Evolutionary conservation across 2,113 vertebrate species (phyloP), one percentile per base, ranked within the genome.

Genomic region (Naja naja): DNA sequence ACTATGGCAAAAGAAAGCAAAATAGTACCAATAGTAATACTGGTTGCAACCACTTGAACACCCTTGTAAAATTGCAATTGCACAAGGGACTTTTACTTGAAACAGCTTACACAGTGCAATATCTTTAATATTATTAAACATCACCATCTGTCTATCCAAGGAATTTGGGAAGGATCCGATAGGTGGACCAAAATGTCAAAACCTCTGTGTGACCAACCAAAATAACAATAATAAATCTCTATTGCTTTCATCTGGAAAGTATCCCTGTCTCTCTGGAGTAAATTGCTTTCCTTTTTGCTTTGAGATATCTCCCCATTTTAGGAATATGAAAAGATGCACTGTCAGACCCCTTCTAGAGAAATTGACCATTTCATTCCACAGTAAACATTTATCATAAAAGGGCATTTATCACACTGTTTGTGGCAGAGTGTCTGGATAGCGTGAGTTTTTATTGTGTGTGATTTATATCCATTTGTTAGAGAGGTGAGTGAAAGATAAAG

Each of bases 371-470:
- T 69, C 23, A 88, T 16, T 86, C 39, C 22, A 88, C 53, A 1
- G 92, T 92, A 93, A 94, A 87, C 93, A 94, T 95, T 52, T 94
- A 92, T 56, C 47, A 34, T 58, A 91, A 1, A 18, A 85, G 91
- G 91, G 1, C 54, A 23, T 16, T 93, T 87, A 95, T 30, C 23
- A 54, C 8, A 54, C 18, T 47, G 27, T 88, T 95, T 93, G 27
- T 93, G 0, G 9, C 90, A 34, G 87, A 94, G 10, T 54, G 12
- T 92, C 93, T 91, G 92, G 81, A 3, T 94, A 43, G 43, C 47
- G 30, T 34, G 69, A 16, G 92, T 23, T 93, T 95, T 86, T 86
- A 81, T 45, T 86, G 23, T 95, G 14, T 20, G 58, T 85, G 91
- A 86, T 96, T 95, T 91, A 88, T 92, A 53, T 90, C 1, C 89